These are phyloP conservation scores for Melinaea marsaeus DNA, from an alignment of 2,888 invertebrate species.

Conservation along the genomic window DNA sequence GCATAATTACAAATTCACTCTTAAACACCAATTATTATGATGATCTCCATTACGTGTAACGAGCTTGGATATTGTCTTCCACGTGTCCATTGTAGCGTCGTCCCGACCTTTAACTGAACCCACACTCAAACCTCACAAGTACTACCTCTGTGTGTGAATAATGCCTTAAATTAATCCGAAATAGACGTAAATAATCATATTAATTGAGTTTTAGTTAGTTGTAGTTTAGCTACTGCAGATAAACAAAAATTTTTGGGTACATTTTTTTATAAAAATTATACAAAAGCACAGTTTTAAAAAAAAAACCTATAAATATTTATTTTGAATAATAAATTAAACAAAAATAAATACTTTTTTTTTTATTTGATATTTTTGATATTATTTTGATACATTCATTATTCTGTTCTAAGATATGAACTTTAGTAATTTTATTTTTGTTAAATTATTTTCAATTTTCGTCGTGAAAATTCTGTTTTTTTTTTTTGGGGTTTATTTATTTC, in stretches of 20 bases:
- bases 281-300: no score
- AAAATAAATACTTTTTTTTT: no score
- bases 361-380: no score
- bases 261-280: background rate
- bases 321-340: no score
- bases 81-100: background rate
- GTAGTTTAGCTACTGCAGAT: background rate
- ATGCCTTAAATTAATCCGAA: background rate
- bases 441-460: no score
- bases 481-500: no score
- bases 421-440: no score
- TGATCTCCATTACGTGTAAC: background rate
- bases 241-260: background rate
- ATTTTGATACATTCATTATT: no score
- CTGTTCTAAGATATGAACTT: no score
- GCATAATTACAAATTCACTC: background rate
- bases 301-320: no score
- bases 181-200: background rate
- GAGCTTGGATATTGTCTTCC: background rate
- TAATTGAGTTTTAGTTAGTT: background rate
- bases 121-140: background rate
- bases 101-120: background rate
- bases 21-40: slow-evolving; percentile 3
- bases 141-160: background rate
- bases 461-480: no score